Evolutionary conservation across 2,888 invertebrate species (phyloP).

Genomic region (Habroteleia sp.): DNA sequence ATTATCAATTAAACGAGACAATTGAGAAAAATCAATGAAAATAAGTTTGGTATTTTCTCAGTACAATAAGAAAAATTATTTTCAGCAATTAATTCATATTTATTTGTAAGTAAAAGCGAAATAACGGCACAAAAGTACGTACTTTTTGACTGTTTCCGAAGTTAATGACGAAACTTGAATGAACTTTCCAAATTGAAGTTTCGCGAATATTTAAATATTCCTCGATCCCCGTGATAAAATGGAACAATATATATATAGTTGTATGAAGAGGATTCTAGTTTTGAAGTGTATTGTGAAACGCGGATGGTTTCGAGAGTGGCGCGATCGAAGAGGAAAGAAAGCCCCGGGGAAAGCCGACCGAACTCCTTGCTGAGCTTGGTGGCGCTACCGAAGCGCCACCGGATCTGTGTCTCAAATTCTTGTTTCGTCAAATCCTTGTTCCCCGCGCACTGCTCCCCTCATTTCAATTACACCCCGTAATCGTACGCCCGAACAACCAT

Average conservation of each 20-base stretch:
- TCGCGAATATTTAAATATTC: slow-evolving; percentile 38
- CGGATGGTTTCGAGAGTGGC: slow-evolving; percentile 34
- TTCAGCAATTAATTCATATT: too few species aligned
- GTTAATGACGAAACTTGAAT: slow-evolving; percentile 48
- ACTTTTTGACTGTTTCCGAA: too few species aligned
- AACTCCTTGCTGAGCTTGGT: slow-evolving; percentile 11
- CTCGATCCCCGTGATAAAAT: slow-evolving; percentile 15
- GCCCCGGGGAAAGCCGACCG: slow-evolving; percentile 40
- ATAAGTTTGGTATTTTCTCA: too few species aligned
- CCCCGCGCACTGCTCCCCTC: neutral
- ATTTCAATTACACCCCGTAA: slow-evolving; percentile 17
- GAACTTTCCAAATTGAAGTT: slow-evolving; percentile 25
- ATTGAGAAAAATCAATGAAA: too few species aligned
- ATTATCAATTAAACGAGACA: too few species aligned
- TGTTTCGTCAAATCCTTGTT: slow-evolving; percentile 7
- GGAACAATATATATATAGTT: slow-evolving; percentile 13
- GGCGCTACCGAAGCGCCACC: slow-evolving; percentile 6
- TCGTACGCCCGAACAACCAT: too few species aligned
- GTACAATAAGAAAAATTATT: too few species aligned
- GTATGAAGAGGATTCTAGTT: slow-evolving; percentile 13
- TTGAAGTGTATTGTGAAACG: slow-evolving; percentile 30
- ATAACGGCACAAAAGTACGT: too few species aligned
- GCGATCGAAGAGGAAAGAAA: slow-evolving; percentile 53
- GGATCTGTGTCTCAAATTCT: slow-evolving; percentile 7
- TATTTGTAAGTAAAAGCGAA: slow-evolving; percentile 3